Percentiles rank a stretch among this genome's conserved stretches.
These are phyloP conservation scores for Octodon degus DNA, from an alignment of 2,113 vertebrate species.

Conservation along the genomic window DNA sequence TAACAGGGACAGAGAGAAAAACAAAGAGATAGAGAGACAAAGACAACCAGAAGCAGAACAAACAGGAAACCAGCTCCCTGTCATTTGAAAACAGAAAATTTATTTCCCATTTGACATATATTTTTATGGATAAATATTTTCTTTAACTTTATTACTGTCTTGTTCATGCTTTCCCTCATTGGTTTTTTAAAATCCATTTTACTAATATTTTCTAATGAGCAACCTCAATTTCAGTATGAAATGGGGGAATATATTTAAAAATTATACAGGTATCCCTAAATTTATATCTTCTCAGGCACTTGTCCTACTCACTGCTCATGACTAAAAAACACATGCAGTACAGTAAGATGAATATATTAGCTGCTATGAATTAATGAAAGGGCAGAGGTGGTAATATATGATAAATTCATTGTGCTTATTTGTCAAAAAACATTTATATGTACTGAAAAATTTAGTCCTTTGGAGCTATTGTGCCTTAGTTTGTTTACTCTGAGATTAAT, in stretches of 20 bases:
- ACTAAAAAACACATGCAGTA: constrained; percentile 63
- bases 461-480: not conserved
- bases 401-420: constrained; percentile 54
- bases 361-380: constrained; percentile 64
- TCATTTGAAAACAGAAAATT: not conserved
- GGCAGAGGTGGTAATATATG: constrained; percentile 57
- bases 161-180: not conserved
- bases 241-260: not conserved
- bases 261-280: not conserved
- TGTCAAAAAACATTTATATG: constrained; percentile 61
- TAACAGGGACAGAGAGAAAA: not conserved
- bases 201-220: not conserved
- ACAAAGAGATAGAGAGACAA: not conserved
- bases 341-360: constrained; percentile 53
- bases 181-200: not conserved
- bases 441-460: constrained; percentile 63
- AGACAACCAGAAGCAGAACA: not conserved
- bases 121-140: not conserved
- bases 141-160: not conserved
- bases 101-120: not conserved
- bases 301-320: constrained; percentile 46
- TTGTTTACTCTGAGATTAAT: constrained; percentile 65
- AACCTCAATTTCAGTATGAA: not conserved
- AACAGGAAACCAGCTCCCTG: not conserved
- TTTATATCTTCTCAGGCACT: constrained; percentile 46